A percentile compares a stretch with the other conserved stretches of the same genome.
Evolutionary conservation across 2,888 invertebrate species (phyloP).

Genomic region (Brachyptera putata): DNA sequence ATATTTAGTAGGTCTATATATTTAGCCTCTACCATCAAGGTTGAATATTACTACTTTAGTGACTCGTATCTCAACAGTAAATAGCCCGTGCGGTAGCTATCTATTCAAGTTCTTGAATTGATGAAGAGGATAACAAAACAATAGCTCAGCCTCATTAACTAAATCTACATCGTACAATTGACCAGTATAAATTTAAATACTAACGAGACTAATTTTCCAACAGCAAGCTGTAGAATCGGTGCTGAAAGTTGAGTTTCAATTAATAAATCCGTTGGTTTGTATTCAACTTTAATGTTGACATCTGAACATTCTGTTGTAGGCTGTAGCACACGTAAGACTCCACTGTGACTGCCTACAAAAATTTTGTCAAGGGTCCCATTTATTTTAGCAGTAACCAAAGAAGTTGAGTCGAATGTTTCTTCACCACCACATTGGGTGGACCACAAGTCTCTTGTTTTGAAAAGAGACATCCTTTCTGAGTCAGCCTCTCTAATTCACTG

Average conservation of each 20-base stretch:
- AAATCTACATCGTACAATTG: too few species aligned
- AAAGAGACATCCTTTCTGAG: slow-evolving; percentile 96
- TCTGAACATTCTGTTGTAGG: slow-evolving; percentile 48
- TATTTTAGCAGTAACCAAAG: slow-evolving; percentile 49
- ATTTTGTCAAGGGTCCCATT: slow-evolving; percentile 55
- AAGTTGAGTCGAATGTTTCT: slow-evolving; percentile 56
- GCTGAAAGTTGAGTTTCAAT: slow-evolving; percentile 70
- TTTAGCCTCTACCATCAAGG: too few species aligned
- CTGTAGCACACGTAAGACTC: slow-evolving; percentile 72
- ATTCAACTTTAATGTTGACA: slow-evolving; percentile 38
- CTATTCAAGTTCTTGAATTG: neutral
- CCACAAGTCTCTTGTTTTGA: slow-evolving; percentile 90
- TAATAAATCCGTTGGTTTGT: slow-evolving; percentile 61
- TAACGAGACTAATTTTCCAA: slow-evolving; percentile 83
- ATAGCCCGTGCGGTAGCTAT: neutral
- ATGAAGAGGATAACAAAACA: too few species aligned
- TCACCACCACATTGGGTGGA: slow-evolving; percentile 62
- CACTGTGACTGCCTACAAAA: slow-evolving; percentile 74
- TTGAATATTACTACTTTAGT: too few species aligned
- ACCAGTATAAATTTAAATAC: too few species aligned
- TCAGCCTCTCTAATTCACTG: too few species aligned
- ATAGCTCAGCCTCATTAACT: too few species aligned
- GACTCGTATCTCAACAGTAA: too few species aligned
- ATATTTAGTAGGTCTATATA: too few species aligned
- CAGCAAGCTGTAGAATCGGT: slow-evolving; percentile 75